Conservation (phyloP, 2,113 vertebrate species). For the Calyptomena viridis region DNA sequence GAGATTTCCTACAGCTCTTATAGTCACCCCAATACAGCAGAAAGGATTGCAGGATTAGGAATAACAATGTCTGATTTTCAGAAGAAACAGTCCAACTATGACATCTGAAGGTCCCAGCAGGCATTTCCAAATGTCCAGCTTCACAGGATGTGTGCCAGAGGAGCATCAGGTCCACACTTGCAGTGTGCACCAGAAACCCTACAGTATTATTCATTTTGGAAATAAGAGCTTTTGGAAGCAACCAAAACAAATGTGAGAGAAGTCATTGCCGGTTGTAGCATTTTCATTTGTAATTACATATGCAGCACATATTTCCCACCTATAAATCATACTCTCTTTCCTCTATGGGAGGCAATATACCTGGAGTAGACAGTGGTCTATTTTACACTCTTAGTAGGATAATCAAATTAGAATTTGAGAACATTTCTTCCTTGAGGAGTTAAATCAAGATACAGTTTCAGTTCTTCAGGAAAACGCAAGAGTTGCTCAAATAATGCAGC, state of each 20-base stretch:
- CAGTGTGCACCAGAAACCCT: neutral
- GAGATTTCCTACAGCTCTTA: neutral
- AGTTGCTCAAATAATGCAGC: neutral
- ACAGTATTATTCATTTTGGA: neutral
- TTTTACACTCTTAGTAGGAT: neutral
- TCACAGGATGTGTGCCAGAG: neutral
- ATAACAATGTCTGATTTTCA: neutral
- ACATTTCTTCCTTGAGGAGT: neutral
- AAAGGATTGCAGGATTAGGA: neutral
- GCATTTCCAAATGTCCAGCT: neutral
- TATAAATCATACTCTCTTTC: neutral
- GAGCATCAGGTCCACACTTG: neutral
- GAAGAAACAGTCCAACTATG: neutral
- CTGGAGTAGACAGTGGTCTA: neutral
- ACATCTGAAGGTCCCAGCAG: neutral
- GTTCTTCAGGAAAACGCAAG: neutral
- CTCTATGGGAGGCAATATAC: neutral
- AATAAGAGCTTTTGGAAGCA: neutral
- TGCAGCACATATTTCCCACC: neutral
- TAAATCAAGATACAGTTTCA: neutral
- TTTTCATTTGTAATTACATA: neutral
- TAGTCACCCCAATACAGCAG: neutral
- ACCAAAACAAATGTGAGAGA: neutral
- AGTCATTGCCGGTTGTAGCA: neutral
- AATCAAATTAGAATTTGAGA: neutral